phyloP scores from a whole-genome alignment of 1,140 invertebrate genomes.

The Brachionus koreanus region DNA sequence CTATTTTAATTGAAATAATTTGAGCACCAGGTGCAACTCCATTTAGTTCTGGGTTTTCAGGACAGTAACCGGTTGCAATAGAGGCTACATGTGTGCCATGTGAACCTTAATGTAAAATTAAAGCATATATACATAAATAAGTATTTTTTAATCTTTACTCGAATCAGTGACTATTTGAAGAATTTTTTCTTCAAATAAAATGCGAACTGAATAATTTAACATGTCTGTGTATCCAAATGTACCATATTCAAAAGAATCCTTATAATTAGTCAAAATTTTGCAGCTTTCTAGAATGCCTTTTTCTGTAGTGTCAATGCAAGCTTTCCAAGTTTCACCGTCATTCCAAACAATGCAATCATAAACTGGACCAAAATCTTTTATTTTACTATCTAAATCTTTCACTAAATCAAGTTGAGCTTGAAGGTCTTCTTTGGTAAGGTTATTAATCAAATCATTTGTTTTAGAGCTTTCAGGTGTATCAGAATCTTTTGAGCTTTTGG shows the following conservation, averaged over 20 bases:
- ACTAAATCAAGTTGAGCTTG: constrained; percentile 79
- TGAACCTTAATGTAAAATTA: constrained; percentile 66
- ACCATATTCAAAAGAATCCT: constrained; percentile 72
- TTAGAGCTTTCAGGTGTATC: not conserved
- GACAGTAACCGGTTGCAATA: constrained; percentile 86
- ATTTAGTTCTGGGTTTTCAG: constrained; percentile 80
- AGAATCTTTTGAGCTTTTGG: not conserved
- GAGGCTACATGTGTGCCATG: constrained; percentile 96
- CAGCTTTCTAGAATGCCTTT: constrained; percentile 73
- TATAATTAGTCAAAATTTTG: constrained; percentile 77
- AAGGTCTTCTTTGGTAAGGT: constrained; percentile 66
- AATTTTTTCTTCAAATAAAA: constrained; percentile 83
- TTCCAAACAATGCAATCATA: constrained; percentile 91
- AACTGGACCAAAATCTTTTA: constrained; percentile 75
- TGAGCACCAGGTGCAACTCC: constrained; percentile 94
- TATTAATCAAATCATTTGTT: not conserved
- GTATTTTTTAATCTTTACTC: constrained; percentile 67
- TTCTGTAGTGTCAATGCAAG: constrained; percentile 80
- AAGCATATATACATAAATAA: not conserved
- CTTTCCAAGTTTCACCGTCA: constrained; percentile 74
- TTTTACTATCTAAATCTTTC: constrained; percentile 77
- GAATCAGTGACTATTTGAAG: constrained; percentile 88
- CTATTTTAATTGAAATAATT: constrained; percentile 85
- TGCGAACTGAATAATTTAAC: constrained; percentile 84
- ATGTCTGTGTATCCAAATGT: constrained; percentile 70